A percentile compares a stretch with the other conserved stretches of the same genome.
Conservation (phyloP, 2,888 invertebrate genomes). For the Habroteleia sp. region DNA sequence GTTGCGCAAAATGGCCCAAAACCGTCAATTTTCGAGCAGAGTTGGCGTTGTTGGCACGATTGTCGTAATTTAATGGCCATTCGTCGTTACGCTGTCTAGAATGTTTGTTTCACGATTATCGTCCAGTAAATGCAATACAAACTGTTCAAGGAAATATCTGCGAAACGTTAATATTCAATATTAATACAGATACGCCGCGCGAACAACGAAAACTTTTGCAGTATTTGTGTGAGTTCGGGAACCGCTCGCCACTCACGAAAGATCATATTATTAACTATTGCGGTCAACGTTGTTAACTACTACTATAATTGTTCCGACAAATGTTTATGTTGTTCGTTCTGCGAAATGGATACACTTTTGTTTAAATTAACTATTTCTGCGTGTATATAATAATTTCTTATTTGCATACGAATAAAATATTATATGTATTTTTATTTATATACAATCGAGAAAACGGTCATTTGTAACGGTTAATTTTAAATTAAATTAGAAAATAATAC, state of each 20-base stretch:
- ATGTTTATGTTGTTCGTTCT: slow-evolving; percentile 8
- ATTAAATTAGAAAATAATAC: too few relatives aligned
- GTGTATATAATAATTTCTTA: too few relatives aligned
- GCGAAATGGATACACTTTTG: slow-evolving; percentile 13
- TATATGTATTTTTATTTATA: too few relatives aligned
- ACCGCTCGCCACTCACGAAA: slow-evolving; percentile 11
- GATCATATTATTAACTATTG: slow-evolving; percentile 22
- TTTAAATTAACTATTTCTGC: slow-evolving; percentile 1
- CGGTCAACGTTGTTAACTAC: slow-evolving; percentile 26
- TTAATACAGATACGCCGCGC: slow-evolving; percentile 15
- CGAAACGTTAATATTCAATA: slow-evolving; percentile 37
- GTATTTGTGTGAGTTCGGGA: background rate
- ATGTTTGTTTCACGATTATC: slow-evolving; percentile 1
- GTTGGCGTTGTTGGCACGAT: too few relatives aligned
- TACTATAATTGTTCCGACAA: slow-evolving; percentile 16
- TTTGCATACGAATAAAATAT: too few relatives aligned
- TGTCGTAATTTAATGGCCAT: too few relatives aligned
- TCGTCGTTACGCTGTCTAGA: slow-evolving; percentile 1
- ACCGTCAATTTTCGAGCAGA: too few relatives aligned
- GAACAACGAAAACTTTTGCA: slow-evolving; percentile 10
- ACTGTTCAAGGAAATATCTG: slow-evolving; percentile 29
- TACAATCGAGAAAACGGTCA: too few relatives aligned
- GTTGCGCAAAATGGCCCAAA: too few relatives aligned
- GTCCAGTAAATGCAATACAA: slow-evolving; percentile 4
- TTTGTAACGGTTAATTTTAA: too few relatives aligned